Conservation (phyloP, 2,113 vertebrate genomes). For the Campylomormyrus numenius region DNA sequence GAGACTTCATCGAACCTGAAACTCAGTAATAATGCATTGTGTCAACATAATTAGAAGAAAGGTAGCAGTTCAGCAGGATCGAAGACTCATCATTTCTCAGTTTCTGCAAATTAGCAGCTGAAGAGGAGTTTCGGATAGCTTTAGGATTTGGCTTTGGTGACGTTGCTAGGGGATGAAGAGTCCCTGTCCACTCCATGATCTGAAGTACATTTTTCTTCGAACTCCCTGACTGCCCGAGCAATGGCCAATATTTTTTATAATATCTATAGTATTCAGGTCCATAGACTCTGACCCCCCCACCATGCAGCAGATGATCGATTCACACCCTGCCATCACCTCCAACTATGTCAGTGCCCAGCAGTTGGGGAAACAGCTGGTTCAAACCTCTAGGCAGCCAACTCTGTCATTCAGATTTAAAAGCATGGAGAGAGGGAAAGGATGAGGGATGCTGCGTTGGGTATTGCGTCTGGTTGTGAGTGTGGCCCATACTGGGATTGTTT, state of each 20-base stretch:
- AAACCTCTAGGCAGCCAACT: background rate
- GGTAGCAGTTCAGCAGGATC: background rate
- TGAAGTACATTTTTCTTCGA: background rate
- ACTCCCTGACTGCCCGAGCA: background rate
- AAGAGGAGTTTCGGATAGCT: background rate
- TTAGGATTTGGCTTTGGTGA: background rate
- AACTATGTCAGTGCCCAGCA: background rate
- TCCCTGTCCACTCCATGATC: background rate
- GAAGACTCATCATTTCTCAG: background rate
- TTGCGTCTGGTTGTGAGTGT: background rate
- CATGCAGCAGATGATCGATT: background rate
- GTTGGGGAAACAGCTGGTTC: background rate
- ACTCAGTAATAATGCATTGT: background rate
- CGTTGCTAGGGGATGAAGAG: background rate
- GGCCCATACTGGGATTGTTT: background rate
- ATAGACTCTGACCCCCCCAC: background rate
- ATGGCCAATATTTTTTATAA: background rate
- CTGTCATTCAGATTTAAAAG: background rate
- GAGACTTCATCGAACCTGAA: background rate
- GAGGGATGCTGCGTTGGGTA: background rate
- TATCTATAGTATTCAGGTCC: background rate
- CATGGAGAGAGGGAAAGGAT: background rate
- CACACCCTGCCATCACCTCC: background rate
- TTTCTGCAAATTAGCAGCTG: background rate
- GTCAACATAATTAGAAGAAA: background rate